These are phyloP conservation scores for Ephestia elutella DNA, from an alignment of 1,140 invertebrate genomes.

Conservation along the genomic window DNA sequence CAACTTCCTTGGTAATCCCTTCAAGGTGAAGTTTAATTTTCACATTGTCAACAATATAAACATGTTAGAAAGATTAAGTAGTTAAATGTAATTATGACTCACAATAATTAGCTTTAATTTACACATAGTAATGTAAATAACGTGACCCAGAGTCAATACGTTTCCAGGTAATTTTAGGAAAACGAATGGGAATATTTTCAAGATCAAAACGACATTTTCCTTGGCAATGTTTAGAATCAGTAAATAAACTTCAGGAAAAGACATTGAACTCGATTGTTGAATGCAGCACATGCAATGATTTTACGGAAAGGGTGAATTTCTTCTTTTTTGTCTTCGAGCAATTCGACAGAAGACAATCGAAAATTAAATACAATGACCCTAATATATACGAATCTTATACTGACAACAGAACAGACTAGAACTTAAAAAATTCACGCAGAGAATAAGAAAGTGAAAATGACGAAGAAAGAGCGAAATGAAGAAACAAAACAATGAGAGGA, in stretches of 20 bases:
- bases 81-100: background rate
- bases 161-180: too few species aligned
- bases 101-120: background rate
- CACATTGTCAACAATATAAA: conserved; percentile 4
- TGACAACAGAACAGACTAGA: too few species aligned
- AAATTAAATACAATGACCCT: too few species aligned
- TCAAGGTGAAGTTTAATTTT: conserved; percentile 13
- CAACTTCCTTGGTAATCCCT: background rate
- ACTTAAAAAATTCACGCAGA: too few species aligned
- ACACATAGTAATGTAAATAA: background rate
- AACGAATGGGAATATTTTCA: background rate
- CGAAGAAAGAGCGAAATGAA: too few species aligned
- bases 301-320: background rate
- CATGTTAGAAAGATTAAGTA: too few species aligned
- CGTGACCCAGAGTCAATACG: too few species aligned
- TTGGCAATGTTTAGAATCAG: background rate
- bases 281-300: background rate
- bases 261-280: background rate
- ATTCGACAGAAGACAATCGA: too few species aligned
- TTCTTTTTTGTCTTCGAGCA: too few species aligned
- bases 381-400: too few species aligned
- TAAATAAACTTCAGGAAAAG: background rate
- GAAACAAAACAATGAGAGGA: too few species aligned
- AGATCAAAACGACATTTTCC: background rate
- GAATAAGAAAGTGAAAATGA: too few species aligned